Evolutionary conservation across 2,113 vertebrate species (phyloP), one percentile per base, ranked within the genome.

Genomic region (Gobio gobio): DNA sequence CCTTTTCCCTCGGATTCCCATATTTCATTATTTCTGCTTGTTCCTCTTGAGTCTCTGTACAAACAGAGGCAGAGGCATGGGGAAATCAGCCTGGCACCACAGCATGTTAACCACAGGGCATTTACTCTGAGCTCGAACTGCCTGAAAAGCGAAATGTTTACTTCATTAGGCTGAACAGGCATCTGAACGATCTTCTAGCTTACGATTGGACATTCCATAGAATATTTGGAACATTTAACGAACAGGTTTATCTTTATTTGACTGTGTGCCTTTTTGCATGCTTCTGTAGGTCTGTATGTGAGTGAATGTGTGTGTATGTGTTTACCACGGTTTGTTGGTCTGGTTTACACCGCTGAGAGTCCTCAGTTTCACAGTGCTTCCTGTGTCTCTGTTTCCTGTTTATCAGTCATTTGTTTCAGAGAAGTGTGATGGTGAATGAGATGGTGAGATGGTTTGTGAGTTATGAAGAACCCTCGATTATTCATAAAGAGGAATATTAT

Each of bases 1-100:
- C 95, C 97, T 99, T 98, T 96, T 89, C 93, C 93, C 96, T 96
- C 94, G 90, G 93, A 97, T 97, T 95, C 97, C 97, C 97, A 94
- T 95, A 96, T 97, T 98, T 97, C 97, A 96, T 93, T 96, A 94
- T 93, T 95, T 94, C 92, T 94, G 92, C 95, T 95, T 95, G 95
- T 98, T 98, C 97, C 97, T 97, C 97, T 98, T 97, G 92, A 14
- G 56, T 87, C 78, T 91, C 78, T 91, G 93, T 91, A 92, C 93
- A 94, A 95, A 93, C 91, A 93, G 94, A 95, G 96, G 94, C 96
- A 93, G 95, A 87, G 66, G 87, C 91, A 91, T 94, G 92, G 89
- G 93, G 96, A 97, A 98, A 97, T 97, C 93, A 89, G 92, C 93
- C 81, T 94, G 94, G 94, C 91, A 92, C 85, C 89, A 91, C 95